Conservation (phyloP, 35 echinoderm and acorn worm species). For the Ophioderma brevispina region DNA sequence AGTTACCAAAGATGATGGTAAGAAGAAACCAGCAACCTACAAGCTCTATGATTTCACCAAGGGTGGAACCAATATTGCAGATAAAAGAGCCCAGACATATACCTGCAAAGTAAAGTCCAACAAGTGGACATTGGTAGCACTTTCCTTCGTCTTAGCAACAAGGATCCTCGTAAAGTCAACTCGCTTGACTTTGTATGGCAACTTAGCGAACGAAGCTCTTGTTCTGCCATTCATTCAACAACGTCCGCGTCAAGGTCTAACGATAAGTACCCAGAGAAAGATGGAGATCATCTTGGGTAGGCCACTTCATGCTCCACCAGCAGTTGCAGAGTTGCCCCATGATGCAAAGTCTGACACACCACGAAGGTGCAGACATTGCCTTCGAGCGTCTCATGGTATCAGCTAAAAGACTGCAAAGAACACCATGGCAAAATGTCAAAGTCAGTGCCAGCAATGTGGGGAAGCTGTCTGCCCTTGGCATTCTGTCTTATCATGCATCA, state of each 20-base stretch:
- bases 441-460: neutral
- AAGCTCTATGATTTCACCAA: conserved; percentile 19
- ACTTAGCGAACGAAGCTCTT: neutral
- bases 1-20: neutral
- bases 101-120: conserved; percentile 36
- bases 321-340: neutral
- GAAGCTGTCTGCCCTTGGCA: neutral
- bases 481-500: neutral
- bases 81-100: neutral
- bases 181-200: neutral
- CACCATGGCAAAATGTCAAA: neutral
- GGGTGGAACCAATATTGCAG: conserved; percentile 22
- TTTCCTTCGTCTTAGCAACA: neutral
- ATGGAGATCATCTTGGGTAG: neutral
- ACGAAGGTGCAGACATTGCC: neutral
- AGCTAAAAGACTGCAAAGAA: neutral
- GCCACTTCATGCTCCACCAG: neutral
- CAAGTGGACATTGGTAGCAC: conserved; percentile 13
- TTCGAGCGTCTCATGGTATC: neutral
- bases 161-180: neutral
- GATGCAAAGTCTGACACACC: neutral
- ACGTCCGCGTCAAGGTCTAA: neutral
- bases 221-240: neutral
- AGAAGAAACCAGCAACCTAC: conserved; percentile 16
- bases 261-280: neutral